Evolutionary conservation across 2,888 invertebrate species (phyloP).

Genomic region (Pammene fasciana): DNA sequence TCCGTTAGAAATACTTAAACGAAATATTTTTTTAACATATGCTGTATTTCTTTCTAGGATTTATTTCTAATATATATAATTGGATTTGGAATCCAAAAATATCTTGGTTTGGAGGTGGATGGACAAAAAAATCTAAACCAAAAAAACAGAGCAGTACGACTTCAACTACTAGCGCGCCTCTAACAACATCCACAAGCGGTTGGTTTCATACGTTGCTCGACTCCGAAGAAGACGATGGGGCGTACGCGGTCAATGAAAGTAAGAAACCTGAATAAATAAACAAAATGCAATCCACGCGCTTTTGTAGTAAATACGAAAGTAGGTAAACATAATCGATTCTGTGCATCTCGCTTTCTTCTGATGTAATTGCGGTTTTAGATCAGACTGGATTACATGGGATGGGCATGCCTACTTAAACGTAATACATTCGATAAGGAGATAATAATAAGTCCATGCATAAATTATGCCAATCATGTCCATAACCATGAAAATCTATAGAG

Average conservation of each 20-base stretch:
- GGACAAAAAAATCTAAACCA: constrained; percentile 67
- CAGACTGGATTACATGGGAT: constrained; percentile 33
- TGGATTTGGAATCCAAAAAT: constrained; percentile 65
- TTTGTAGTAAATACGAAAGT: constrained; percentile 39
- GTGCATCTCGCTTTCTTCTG: constrained; percentile 53
- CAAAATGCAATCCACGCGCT: constrained; percentile 29
- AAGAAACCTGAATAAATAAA: constrained; percentile 46
- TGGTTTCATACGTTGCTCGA: constrained; percentile 76
- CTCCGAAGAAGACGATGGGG: constrained; percentile 68
- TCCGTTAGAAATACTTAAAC: no score
- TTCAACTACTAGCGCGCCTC: constrained; percentile 57
- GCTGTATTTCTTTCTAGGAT: constrained; percentile 54
- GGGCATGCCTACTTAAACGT: constrained; percentile 29
- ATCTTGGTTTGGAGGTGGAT: constrained; percentile 77
- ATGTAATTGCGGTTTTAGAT: constrained; percentile 29
- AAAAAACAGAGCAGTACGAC: constrained; percentile 54
- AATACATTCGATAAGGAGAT: neutral
- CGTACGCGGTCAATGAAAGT: constrained; percentile 54
- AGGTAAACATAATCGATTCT: constrained; percentile 46
- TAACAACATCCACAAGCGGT: constrained; percentile 57
- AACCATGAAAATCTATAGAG: no score
- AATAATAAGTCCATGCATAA: neutral
- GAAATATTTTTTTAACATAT: no score
- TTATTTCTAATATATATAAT: constrained; percentile 66
- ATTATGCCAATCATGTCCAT: no score